These are phyloP conservation scores for Phthorimaea operculella DNA, from an alignment of 1,140 invertebrate genomes.

Conservation along the genomic window DNA sequence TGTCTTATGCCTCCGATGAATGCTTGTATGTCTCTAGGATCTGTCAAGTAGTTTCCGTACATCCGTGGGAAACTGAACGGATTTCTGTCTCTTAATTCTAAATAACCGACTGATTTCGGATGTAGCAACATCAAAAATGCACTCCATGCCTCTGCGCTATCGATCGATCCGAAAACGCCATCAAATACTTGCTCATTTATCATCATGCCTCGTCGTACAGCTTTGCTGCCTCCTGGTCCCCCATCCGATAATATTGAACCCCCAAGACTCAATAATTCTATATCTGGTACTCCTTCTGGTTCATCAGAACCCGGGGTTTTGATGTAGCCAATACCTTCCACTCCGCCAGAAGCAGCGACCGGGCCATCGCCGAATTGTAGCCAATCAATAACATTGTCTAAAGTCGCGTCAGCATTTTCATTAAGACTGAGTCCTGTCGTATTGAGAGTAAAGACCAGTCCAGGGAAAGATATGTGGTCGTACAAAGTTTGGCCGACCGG, in stretches of 20 bases:
- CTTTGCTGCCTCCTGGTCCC: constrained; percentile 44
- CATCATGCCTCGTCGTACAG: constrained; percentile 22
- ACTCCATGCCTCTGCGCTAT: constrained; percentile 45
- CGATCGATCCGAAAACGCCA: constrained; percentile 37
- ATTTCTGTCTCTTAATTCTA: constrained; percentile 71
- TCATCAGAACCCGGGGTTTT: constrained; percentile 65
- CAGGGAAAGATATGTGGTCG: constrained; percentile 75
- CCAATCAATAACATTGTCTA: constrained; percentile 27
- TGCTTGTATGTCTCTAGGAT: constrained; percentile 40
- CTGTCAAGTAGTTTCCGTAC: constrained; percentile 29
- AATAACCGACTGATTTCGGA: constrained; percentile 46
- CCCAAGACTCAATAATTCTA: constrained; percentile 67
- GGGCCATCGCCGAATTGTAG: constrained; percentile 48
- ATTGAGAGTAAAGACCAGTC: constrained; percentile 67
- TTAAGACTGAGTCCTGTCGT: constrained; percentile 32
- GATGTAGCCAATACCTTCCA: constrained; percentile 71
- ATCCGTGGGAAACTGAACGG: constrained; percentile 77
- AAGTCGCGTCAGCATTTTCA: constrained; percentile 21
- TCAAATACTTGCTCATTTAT: constrained; percentile 28
- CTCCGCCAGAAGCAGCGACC: constrained; percentile 60
- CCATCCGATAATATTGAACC: constrained; percentile 66
- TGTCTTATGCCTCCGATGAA: constrained; percentile 50
- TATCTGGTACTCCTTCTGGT: constrained; percentile 66
- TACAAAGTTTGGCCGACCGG: constrained; percentile 76
- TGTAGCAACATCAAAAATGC: constrained; percentile 51